These are phyloP conservation scores for Lycorma delicatula DNA, from an alignment of 1,140 invertebrate species.

Conservation along the genomic window DNA sequence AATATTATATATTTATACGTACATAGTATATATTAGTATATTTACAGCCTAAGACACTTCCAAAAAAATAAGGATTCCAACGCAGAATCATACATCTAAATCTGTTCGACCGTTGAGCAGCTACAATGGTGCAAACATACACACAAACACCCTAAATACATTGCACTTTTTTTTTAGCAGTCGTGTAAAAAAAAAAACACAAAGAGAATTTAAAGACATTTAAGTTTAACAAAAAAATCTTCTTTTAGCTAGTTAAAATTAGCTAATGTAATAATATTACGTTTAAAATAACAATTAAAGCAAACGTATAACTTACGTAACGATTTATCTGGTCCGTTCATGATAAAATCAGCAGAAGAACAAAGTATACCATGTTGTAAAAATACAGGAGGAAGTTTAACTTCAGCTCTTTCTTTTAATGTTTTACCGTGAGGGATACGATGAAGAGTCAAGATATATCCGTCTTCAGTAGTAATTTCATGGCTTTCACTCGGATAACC, in stretches of 20 bases:
- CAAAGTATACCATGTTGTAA: slow-evolving; percentile 61
- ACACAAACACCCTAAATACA: neutral
- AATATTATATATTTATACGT: too few relatives aligned
- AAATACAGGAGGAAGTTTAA: slow-evolving; percentile 43
- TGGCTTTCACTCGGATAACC: slow-evolving; percentile 63
- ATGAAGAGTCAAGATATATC: slow-evolving; percentile 61
- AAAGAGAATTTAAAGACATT: neutral
- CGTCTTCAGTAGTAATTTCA: slow-evolving; percentile 55
- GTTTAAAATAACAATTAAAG: slow-evolving; percentile 20
- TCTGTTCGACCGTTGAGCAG: too few relatives aligned
- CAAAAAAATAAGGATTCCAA: neutral
- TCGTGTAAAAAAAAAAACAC: too few relatives aligned
- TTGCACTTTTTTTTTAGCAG: neutral
- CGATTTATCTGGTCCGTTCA: slow-evolving; percentile 50
- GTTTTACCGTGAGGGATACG: slow-evolving; percentile 48
- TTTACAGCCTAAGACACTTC: too few relatives aligned
- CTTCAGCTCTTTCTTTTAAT: neutral
- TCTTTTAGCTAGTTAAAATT: too few relatives aligned
- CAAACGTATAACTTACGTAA: slow-evolving; percentile 49
- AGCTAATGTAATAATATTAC: too few relatives aligned
- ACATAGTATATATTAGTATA: too few relatives aligned
- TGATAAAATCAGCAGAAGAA: slow-evolving; percentile 55
- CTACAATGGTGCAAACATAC: neutral
- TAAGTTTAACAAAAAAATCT: slow-evolving; percentile 1
- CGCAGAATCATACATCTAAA: too few relatives aligned